These are phyloP conservation scores for Octopus sinensis DNA, from an alignment of 1,140 invertebrate species.

Conservation along the genomic window DNA sequence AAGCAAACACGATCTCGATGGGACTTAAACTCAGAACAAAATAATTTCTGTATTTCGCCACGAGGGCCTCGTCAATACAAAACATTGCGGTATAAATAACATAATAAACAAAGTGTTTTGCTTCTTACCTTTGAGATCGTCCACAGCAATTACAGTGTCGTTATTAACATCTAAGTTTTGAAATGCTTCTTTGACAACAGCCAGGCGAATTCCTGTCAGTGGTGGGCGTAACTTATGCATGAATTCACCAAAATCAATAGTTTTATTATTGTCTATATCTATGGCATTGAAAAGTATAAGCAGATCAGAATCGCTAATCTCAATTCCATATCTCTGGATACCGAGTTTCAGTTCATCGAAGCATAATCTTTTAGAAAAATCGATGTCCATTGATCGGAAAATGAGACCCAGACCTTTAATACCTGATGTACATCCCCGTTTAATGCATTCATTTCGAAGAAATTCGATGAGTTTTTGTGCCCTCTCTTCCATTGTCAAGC, in stretches of 20 bases:
- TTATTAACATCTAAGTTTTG: conserved; percentile 82
- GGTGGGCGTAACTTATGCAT: conserved; percentile 65
- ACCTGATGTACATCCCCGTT: conserved; percentile 29
- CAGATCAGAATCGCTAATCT: conserved; percentile 35
- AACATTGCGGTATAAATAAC: not conserved
- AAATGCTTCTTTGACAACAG: conserved; percentile 79
- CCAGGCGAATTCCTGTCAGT: conserved; percentile 71
- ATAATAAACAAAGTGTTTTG: not conserved
- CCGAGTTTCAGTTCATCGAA: conserved; percentile 41
- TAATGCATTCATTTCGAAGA: conserved; percentile 31
- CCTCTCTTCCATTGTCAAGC: conserved; percentile 7
- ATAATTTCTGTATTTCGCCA: too few species aligned
- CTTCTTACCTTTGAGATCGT: conserved; percentile 69
- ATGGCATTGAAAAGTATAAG: conserved; percentile 37
- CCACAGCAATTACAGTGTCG: conserved; percentile 78
- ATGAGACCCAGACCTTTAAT: conserved; percentile 40
- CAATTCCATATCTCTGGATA: conserved; percentile 34
- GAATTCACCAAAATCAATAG: conserved; percentile 49
- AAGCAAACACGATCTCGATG: too few species aligned
- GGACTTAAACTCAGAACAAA: too few species aligned
- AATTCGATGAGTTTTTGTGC: conserved; percentile 20
- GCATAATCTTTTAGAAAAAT: conserved; percentile 44
- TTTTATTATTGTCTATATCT: conserved; percentile 39
- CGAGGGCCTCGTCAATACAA: too few species aligned
- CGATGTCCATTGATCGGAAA: conserved; percentile 44